These are phyloP conservation scores for Epinotia brunnichana DNA, from an alignment of 2,888 invertebrate genomes.

Conservation along the genomic window DNA sequence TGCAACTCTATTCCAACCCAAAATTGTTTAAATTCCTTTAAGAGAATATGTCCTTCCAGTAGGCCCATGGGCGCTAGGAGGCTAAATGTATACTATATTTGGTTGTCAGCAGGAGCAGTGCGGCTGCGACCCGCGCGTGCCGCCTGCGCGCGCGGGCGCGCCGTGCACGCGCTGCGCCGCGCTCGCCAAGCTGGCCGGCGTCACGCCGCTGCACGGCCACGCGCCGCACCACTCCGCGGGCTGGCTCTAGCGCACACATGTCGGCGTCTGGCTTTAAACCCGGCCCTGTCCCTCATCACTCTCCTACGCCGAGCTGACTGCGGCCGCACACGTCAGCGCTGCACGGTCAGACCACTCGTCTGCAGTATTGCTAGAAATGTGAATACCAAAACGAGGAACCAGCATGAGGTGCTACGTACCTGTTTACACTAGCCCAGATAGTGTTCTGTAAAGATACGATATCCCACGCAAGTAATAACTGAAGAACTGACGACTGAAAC, in stretches of 20 bases:
- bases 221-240: slow-evolving; percentile 86
- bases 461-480: too few species aligned
- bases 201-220: slow-evolving; percentile 89
- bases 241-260: slow-evolving; percentile 81
- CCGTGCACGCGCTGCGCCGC: slow-evolving; percentile 83
- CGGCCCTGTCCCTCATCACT: not conserved
- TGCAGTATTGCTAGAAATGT: not conserved
- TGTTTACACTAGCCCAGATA: not conserved
- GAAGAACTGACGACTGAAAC: not conserved
- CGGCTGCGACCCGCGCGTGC: slow-evolving; percentile 53
- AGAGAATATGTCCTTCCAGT: too few species aligned
- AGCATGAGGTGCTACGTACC: not conserved
- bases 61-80: too few species aligned
- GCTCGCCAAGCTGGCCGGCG: slow-evolving; percentile 87
- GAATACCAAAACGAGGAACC: not conserved
- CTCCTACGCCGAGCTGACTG: not conserved
- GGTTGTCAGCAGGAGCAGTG: slow-evolving; percentile 52
- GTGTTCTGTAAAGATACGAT: too few species aligned
- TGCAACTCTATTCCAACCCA: too few species aligned
- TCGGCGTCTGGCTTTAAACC: not conserved
- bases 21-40: too few species aligned
- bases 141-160: slow-evolving; percentile 41
- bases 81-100: too few species aligned
- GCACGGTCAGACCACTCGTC: not conserved
- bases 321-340: not conserved